A percentile compares a stretch with the other conserved stretches of the same genome.
phyloP scores from a whole-genome alignment of 2,888 invertebrate species.

The Diplazon laetatorius region DNA sequence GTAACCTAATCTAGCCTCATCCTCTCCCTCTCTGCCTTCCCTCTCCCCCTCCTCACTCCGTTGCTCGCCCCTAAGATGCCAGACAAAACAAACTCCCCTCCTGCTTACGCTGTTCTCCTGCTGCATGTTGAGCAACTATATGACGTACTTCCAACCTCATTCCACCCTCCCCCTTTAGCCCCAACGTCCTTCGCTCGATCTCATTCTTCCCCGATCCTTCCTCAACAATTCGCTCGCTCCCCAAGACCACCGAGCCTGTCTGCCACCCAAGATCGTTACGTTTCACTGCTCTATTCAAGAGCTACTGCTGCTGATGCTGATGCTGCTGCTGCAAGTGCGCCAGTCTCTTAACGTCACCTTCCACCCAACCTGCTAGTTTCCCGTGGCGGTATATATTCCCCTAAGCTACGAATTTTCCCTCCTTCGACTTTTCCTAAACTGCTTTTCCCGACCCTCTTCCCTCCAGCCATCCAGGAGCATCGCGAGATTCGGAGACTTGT shows the following conservation, averaged over 20 bases:
- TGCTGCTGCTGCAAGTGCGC: conserved; percentile 7
- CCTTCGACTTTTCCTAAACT: conserved; percentile 10
- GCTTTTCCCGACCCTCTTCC: neutral
- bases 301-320: conserved; percentile 1
- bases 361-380: conserved; percentile 35
- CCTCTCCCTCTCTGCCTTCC: neutral
- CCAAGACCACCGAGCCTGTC: conserved; percentile 1
- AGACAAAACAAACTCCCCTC: conserved; percentile 4
- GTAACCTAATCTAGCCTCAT: too few species aligned
- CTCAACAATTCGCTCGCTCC: conserved; percentile 19
- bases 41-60: neutral
- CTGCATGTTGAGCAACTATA: neutral
- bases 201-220: conserved; percentile 19
- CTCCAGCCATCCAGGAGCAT: neutral
- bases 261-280: conserved; percentile 24
- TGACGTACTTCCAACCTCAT: conserved; percentile 5
- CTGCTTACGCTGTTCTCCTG: neutral
- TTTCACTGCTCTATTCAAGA: conserved; percentile 27
- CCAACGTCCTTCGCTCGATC: neutral
- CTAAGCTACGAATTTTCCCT: neutral
- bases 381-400: neutral
- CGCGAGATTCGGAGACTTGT: conserved; percentile 22
- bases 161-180: too few species aligned
- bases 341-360: conserved; percentile 38
- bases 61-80: neutral